A percentile compares a stretch with the other conserved stretches of the same genome.
phyloP scores from a whole-genome alignment of 2,888 invertebrate species.

The Monoplex corrugatus region DNA sequence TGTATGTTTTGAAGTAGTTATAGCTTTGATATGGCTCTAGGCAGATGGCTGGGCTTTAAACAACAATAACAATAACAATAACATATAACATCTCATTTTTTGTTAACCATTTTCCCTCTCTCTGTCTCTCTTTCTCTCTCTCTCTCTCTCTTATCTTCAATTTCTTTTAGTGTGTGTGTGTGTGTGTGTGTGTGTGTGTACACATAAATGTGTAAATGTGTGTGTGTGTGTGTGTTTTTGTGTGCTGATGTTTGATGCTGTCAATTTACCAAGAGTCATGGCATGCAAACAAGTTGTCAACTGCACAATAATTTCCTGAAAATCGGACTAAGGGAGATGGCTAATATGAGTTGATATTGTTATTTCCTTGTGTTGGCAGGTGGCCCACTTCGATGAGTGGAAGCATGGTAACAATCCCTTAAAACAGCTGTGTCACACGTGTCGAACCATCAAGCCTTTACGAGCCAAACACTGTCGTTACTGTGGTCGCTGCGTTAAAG shows the following conservation, averaged over 20 bases:
- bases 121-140: no score
- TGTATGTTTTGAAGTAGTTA: no score
- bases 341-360: neutral
- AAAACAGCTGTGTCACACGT: conserved; percentile 92
- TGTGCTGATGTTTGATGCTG: neutral
- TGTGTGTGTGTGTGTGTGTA: neutral
- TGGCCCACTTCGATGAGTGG: conserved; percentile 95
- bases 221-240: neutral
- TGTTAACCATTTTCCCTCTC: no score
- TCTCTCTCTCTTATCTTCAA: no score
- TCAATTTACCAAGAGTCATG: no score
- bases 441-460: conserved; percentile 91
- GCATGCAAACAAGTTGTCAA: no score
- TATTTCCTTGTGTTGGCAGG: conserved; percentile 84
- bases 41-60: no score
- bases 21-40: no score
- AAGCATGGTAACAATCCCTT: conserved; percentile 88
- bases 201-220: neutral
- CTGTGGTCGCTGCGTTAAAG: conserved; percentile 93
- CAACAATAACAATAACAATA: no score
- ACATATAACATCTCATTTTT: no score
- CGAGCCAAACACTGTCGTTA: conserved; percentile 95
- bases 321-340: no score
- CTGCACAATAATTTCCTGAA: no score
- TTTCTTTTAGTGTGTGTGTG: neutral